These are phyloP conservation scores for Clarias gariepinus DNA, from an alignment of 2,113 vertebrate genomes.

Conservation along the genomic window DNA sequence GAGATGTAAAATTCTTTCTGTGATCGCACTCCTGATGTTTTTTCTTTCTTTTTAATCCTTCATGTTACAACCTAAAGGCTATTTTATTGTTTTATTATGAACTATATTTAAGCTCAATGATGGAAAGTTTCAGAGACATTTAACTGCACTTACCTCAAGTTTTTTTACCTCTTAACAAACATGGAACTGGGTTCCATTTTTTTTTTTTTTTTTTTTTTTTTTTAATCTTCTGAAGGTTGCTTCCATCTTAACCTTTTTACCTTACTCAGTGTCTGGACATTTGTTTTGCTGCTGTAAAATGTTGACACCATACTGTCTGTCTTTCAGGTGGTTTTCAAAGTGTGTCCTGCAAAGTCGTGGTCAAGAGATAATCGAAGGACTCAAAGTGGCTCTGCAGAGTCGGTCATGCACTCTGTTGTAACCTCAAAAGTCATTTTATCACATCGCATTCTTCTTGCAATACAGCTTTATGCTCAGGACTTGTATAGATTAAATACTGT, in stretches of 20 bases:
- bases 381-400: conserved; percentile 86
- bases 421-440: neutral
- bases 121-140: neutral
- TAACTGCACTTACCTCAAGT: neutral
- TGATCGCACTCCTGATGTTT: too few species aligned
- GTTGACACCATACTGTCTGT: neutral
- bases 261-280: neutral
- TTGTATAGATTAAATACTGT: neutral
- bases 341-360: conserved; percentile 85
- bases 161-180: neutral
- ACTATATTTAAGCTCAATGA: neutral
- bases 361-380: conserved; percentile 91
- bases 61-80: too few species aligned
- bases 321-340: conserved; percentile 88
- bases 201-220: neutral
- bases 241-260: neutral
- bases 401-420: neutral
- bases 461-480: neutral
- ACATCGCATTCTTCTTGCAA: neutral
- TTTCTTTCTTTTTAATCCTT: too few species aligned
- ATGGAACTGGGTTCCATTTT: neutral
- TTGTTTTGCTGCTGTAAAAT: neutral
- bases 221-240: neutral
- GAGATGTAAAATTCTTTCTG: too few species aligned
- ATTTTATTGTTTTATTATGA: too few species aligned